These are phyloP conservation scores for Caenorhabditis sp. DNA, from an alignment of 2,888 invertebrate genomes.

Conservation along the genomic window DNA sequence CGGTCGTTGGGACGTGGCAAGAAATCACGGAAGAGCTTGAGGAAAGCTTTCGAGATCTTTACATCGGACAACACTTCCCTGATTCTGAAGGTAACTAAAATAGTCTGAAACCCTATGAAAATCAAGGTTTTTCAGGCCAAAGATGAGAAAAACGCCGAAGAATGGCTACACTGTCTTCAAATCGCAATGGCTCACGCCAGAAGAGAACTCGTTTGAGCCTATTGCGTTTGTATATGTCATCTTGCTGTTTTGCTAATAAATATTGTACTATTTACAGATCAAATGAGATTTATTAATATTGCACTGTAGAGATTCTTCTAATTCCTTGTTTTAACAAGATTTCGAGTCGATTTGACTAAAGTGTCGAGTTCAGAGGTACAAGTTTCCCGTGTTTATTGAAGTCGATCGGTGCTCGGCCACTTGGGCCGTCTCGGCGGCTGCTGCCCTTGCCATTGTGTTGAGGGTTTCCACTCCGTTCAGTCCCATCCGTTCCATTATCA, in stretches of 20 bases:
- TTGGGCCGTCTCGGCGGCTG: slow-evolving; percentile 51
- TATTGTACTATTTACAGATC: no score
- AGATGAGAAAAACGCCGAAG: slow-evolving; percentile 93
- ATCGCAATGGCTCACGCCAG: slow-evolving; percentile 92
- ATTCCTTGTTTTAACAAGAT: not conserved
- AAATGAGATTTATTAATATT: not conserved
- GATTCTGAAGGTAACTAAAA: slow-evolving; percentile 84
- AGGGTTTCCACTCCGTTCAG: slow-evolving; percentile 60
- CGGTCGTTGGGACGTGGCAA: slow-evolving; percentile 90
- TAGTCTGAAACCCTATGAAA: not conserved
- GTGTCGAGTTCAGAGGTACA: no score
- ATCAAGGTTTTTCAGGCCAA: slow-evolving; percentile 83
- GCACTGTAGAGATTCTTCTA: not conserved
- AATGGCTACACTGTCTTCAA: slow-evolving; percentile 95
- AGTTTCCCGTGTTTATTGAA: slow-evolving; percentile 22
- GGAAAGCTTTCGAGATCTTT: slow-evolving; percentile 96
- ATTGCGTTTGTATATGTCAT: not conserved
- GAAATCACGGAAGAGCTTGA: slow-evolving; percentile 85
- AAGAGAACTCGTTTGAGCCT: slow-evolving; percentile 35
- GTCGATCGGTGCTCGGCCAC: slow-evolving; percentile 26
- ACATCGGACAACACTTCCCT: slow-evolving; percentile 89
- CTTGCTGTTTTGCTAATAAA: no score
- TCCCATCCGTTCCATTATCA: slow-evolving; percentile 68
- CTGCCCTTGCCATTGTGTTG: slow-evolving; percentile 55
- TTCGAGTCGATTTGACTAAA: not conserved